These are phyloP conservation scores for Sula dactylatra DNA, from an alignment of 2,113 vertebrate genomes.

Conservation along the genomic window DNA sequence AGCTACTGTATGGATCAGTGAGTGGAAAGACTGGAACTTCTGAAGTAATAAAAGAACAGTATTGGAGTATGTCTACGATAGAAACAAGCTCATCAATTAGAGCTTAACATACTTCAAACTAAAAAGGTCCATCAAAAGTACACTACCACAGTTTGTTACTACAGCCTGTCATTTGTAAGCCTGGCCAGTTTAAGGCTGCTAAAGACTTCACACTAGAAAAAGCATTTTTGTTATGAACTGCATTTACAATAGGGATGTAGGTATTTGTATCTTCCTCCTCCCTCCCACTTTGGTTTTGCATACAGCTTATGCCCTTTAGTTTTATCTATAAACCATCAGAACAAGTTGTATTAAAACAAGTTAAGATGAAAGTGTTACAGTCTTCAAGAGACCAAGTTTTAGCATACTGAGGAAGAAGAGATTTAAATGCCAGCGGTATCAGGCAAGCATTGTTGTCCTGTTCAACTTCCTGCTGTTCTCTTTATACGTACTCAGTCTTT, in stretches of 20 bases:
- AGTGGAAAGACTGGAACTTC: not conserved
- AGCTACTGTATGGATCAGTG: not conserved
- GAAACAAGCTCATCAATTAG: not conserved
- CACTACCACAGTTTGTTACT: not conserved
- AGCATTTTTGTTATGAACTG: not conserved
- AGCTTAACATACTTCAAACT: not conserved
- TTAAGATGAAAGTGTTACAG: not conserved
- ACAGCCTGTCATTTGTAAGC: not conserved
- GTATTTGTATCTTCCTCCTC: not conserved
- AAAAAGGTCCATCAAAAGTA: not conserved
- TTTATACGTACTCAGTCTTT: not conserved
- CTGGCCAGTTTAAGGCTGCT: not conserved
- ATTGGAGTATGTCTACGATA: not conserved
- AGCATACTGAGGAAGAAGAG: not conserved
- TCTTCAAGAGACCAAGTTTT: not conserved
- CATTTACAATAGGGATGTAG: not conserved
- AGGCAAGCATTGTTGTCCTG: not conserved
- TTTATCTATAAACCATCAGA: not conserved
- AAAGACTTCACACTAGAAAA: not conserved
- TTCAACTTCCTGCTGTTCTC: not conserved
- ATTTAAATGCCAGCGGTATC: not conserved
- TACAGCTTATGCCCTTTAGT: not conserved
- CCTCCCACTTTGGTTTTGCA: not conserved
- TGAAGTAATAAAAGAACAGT: not conserved
- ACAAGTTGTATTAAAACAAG: not conserved